Evolutionary conservation across 2,888 invertebrate species (phyloP).

Genomic region (Yponomeuta evonymella): DNA sequence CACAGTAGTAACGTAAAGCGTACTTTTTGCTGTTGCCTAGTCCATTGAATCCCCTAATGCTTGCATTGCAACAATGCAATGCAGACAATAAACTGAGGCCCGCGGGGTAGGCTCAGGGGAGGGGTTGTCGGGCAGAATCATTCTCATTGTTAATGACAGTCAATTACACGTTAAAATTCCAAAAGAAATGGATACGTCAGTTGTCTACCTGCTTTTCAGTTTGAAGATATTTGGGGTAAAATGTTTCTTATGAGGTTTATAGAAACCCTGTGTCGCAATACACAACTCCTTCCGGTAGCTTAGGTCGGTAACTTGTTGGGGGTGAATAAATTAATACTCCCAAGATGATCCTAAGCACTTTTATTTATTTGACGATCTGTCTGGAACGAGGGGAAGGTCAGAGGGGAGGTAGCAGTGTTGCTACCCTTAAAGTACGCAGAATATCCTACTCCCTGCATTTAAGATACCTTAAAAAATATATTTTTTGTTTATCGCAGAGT

Average conservation of each 20-base stretch:
- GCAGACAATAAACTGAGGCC: slow-evolving; percentile 8
- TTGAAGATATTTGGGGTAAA: background rate
- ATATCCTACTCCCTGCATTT: too few relatives aligned
- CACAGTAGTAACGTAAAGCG: background rate
- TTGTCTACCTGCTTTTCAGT: slow-evolving; percentile 17
- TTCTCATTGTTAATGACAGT: slow-evolving; percentile 45
- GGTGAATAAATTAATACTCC: too few relatives aligned
- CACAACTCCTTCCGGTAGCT: too few relatives aligned
- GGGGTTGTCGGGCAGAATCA: background rate
- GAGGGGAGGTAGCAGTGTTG: too few relatives aligned
- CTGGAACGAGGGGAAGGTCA: too few relatives aligned
- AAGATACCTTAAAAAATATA: too few relatives aligned
- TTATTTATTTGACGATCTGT: too few relatives aligned
- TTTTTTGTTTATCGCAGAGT: too few relatives aligned
- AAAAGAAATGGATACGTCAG: slow-evolving; percentile 14
- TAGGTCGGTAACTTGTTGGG: too few relatives aligned
- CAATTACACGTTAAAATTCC: slow-evolving; percentile 67
- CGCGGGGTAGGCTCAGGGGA: background rate
- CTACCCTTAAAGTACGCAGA: too few relatives aligned
- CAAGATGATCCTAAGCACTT: too few relatives aligned
- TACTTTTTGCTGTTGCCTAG: background rate
- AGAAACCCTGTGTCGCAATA: background rate
- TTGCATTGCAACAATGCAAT: slow-evolving; percentile 7
- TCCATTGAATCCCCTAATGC: slow-evolving; percentile 13
- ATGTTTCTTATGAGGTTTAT: background rate